A percentile compares a stretch with the other conserved stretches of the same genome.
Conservation (phyloP, 2,113 vertebrate species). For the Cryptomyrus ogoouensis region DNA sequence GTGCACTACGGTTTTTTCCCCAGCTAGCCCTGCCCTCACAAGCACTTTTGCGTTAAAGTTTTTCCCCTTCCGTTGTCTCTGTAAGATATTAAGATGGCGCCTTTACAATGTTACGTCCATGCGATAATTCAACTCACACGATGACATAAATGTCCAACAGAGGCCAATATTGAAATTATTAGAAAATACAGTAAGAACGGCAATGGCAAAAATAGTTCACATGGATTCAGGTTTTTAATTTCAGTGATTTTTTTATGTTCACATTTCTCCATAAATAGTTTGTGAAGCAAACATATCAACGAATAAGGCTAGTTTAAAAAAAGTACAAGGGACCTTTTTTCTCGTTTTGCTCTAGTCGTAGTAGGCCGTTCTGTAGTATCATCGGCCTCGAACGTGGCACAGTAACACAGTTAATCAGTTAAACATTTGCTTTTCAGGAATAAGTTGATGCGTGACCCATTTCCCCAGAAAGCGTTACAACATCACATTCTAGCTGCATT, state of each 20-base stretch:
- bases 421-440: constrained; percentile 67
- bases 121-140: constrained; percentile 47
- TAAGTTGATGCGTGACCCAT: constrained; percentile 65
- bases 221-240: constrained; percentile 65
- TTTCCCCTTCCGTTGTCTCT: constrained; percentile 10
- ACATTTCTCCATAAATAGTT: constrained; percentile 69
- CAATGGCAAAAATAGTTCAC: constrained; percentile 48
- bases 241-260: constrained; percentile 64
- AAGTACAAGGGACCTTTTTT: constrained; percentile 53
- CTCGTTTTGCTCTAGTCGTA: constrained; percentile 48
- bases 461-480: constrained; percentile 66
- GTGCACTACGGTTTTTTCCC: background rate
- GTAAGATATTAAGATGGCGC: constrained; percentile 61
- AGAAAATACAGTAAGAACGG: constrained; percentile 26
- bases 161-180: constrained; percentile 10
- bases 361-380: constrained; percentile 53
- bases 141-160: constrained; percentile 29
- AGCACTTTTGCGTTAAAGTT: background rate
- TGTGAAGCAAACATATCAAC: constrained; percentile 67
- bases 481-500: constrained; percentile 67
- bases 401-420: constrained; percentile 70
- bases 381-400: constrained; percentile 61
- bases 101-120: constrained; percentile 64
- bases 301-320: constrained; percentile 58
- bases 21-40: background rate